These are phyloP conservation scores for Brienomyrus longianalis DNA, from an alignment of 2,113 vertebrate species.

Conservation along the genomic window DNA sequence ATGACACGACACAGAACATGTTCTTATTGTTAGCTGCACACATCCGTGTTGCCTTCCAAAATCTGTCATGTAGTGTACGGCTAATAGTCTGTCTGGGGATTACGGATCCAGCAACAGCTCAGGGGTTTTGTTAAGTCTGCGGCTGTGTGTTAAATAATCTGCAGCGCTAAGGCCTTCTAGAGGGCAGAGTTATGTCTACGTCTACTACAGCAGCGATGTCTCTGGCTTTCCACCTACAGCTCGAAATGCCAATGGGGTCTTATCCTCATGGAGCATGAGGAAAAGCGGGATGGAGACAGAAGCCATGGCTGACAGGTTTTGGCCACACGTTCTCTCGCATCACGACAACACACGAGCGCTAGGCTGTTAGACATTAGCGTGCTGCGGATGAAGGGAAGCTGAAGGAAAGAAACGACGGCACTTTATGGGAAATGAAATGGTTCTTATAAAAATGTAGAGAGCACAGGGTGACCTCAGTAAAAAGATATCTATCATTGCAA, in stretches of 20 bases:
- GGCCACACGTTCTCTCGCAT: not conserved
- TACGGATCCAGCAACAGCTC: not conserved
- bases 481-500: not conserved
- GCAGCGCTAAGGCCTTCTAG: not conserved
- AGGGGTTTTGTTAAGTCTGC: not conserved
- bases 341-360: not conserved
- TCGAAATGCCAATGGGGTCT: not conserved
- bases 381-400: not conserved
- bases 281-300: constrained; percentile 9
- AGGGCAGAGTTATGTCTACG: no score
- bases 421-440: not conserved
- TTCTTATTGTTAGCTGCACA: not conserved
- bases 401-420: not conserved
- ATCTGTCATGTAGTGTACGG: not conserved
- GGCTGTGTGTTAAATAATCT: not conserved
- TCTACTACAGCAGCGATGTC: not conserved
- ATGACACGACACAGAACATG: not conserved
- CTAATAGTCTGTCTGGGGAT: not conserved
- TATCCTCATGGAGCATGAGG: constrained; percentile 1
- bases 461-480: not conserved
- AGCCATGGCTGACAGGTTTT: constrained; percentile 16
- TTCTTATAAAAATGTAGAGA: constrained; percentile 21
- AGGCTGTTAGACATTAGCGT: not conserved
- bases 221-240: not conserved
- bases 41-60: constrained; percentile 9